Evolutionary conservation across 2,888 invertebrate species (phyloP).

Genomic region (Pollenia angustigena): DNA sequence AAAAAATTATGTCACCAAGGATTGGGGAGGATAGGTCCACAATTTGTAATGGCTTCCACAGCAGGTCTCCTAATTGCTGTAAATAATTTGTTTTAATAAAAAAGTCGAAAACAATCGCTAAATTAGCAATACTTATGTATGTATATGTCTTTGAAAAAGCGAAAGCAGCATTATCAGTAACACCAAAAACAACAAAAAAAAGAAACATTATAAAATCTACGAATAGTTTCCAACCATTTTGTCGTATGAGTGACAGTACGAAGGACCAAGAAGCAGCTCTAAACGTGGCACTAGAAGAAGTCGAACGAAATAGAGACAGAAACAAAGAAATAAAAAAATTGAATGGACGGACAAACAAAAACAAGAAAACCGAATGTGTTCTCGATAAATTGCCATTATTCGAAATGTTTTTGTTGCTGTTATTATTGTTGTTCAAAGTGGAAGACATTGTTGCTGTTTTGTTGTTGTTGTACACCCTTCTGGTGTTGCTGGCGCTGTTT

Average conservation of each 20-base stretch:
- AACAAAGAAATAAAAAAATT: neutral
- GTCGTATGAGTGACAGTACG: constrained; percentile 46
- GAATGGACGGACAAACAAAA: constrained; percentile 15
- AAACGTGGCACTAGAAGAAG: constrained; percentile 1
- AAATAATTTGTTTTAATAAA: too few relatives aligned
- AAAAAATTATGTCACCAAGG: too few relatives aligned
- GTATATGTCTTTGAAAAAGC: neutral
- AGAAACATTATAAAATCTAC: neutral
- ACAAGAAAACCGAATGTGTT: constrained; percentile 62
- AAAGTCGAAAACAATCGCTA: neutral
- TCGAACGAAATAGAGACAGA: too few relatives aligned
- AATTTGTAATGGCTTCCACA: too few relatives aligned
- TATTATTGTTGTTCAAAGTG: constrained; percentile 19
- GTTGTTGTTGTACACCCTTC: constrained; percentile 3
- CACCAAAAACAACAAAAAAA: constrained; percentile 47
- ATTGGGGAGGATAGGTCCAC: too few relatives aligned
- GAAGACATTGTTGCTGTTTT: constrained; percentile 47
- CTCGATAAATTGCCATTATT: constrained; percentile 70
- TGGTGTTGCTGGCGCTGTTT: constrained; percentile 18
- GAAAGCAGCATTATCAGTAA: constrained; percentile 9
- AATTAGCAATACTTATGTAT: constrained; percentile 16
- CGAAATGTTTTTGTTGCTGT: constrained; percentile 27
- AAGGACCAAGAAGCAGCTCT: constrained; percentile 45
- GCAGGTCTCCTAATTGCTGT: too few relatives aligned
- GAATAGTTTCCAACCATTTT: constrained; percentile 31